phyloP scores from a whole-genome alignment of 2,113 vertebrate species.

The Dendrocopos noguchii region DNA sequence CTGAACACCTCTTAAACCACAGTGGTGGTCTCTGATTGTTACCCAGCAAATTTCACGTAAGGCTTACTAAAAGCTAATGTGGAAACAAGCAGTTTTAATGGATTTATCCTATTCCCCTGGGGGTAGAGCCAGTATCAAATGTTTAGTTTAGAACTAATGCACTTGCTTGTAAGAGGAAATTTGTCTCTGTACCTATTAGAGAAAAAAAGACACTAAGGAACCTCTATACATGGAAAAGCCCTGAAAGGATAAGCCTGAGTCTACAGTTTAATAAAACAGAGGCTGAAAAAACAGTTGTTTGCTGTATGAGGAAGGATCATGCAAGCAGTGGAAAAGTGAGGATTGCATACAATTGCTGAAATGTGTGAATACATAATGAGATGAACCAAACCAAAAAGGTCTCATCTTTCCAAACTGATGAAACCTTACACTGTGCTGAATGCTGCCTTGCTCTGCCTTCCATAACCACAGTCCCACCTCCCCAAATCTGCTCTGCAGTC shows the following conservation, averaged over 20 bases:
- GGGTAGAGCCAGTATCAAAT: neutral
- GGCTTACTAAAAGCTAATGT: conserved; percentile 1
- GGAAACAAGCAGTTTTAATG: neutral
- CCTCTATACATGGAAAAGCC: neutral
- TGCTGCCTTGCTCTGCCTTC: neutral
- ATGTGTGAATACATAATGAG: neutral
- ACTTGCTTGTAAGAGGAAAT: neutral
- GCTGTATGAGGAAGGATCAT: neutral
- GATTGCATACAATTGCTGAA: neutral
- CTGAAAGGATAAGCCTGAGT: neutral
- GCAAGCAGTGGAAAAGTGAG: neutral
- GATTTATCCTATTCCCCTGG: neutral
- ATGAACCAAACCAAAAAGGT: neutral
- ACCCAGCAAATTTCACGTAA: neutral
- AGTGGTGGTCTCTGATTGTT: neutral
- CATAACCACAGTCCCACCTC: neutral
- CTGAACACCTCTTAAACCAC: neutral
- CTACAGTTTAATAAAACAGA: neutral
- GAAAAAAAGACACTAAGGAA: neutral
- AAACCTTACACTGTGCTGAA: neutral
- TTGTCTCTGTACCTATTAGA: neutral
- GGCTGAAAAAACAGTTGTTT: neutral
- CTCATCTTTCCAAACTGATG: neutral
- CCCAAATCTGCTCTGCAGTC: neutral
- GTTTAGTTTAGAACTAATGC: neutral